A percentile compares a stretch with the other conserved stretches of the same genome.
Evolutionary conservation across 2,888 invertebrate genomes (phyloP).

Genomic region (Eueremaeus valkanovi): DNA sequence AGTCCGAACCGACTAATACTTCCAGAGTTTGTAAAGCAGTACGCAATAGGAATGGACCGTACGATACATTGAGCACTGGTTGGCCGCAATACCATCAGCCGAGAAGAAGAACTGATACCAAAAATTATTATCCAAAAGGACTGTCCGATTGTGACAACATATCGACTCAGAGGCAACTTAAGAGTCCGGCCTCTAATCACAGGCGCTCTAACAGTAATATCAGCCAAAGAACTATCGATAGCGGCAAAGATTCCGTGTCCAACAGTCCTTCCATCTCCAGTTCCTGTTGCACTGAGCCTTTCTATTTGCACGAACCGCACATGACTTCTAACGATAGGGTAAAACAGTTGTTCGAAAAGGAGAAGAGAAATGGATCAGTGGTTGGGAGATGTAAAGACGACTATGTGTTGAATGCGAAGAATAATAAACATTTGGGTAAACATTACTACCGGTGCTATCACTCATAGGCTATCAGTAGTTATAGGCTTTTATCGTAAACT

Average conservation of each 20-base stretch:
- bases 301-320: slow-evolving; percentile 78
- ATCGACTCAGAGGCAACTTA: slow-evolving; percentile 55
- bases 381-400: neutral
- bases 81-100: neutral
- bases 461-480: slow-evolving; percentile 13
- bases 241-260: slow-evolving; percentile 26
- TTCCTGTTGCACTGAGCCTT: slow-evolving; percentile 54
- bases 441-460: too few relatives aligned
- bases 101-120: slow-evolving; percentile 16
- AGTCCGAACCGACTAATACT: neutral
- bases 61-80: neutral
- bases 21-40: neutral
- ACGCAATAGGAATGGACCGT: slow-evolving; percentile 12
- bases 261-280: slow-evolving; percentile 31
- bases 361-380: slow-evolving; percentile 1
- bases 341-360: slow-evolving; percentile 68
- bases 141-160: slow-evolving; percentile 48
- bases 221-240: slow-evolving; percentile 33
- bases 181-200: slow-evolving; percentile 54
- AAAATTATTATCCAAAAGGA: slow-evolving; percentile 37
- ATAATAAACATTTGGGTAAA: slow-evolving; percentile 45
- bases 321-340: slow-evolving; percentile 77
- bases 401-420: slow-evolving; percentile 23
- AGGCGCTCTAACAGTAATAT: slow-evolving; percentile 14
- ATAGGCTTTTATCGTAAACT: too few relatives aligned